Evolutionary conservation across 2,888 invertebrate species (phyloP).

Genomic region (Liposcelis brunnea): DNA sequence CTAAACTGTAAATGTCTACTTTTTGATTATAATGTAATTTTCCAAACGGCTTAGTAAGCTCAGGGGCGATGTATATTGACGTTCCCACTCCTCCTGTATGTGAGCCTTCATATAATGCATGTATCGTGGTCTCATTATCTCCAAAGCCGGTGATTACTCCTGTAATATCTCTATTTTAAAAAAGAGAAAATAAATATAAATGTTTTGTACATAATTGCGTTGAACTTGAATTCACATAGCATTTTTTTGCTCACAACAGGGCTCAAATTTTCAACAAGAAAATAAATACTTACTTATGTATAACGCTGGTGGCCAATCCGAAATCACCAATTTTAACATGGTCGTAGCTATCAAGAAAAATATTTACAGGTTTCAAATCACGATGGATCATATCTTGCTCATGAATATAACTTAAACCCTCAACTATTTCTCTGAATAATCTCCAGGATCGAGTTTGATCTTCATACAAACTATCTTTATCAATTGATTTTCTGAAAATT

Average conservation of each 20-base stretch:
- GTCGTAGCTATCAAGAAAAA: constrained; percentile 86
- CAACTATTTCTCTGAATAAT: constrained; percentile 85
- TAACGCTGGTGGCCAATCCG: constrained; percentile 70
- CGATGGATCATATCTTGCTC: constrained; percentile 79
- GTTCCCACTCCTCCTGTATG: constrained; percentile 82
- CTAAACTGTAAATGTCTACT: constrained; percentile 52
- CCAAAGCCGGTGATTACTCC: not conserved
- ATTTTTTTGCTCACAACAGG: too few relatives aligned
- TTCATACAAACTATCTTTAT: constrained; percentile 47
- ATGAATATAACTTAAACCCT: constrained; percentile 81
- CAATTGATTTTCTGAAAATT: constrained; percentile 63
- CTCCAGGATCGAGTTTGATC: constrained; percentile 76
- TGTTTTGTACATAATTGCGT: too few relatives aligned
- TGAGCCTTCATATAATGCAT: constrained; percentile 24
- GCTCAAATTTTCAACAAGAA: too few relatives aligned
- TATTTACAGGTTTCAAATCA: constrained; percentile 77
- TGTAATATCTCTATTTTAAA: constrained; percentile 6
- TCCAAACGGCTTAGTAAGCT: constrained; percentile 49
- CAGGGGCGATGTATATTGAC: constrained; percentile 88
- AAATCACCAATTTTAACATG: constrained; percentile 98
- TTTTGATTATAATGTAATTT: constrained; percentile 70
- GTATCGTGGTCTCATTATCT: not conserved
- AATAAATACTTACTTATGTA: constrained; percentile 15
- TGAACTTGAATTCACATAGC: too few relatives aligned
- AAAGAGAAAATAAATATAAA: not conserved